A percentile compares a stretch with the other conserved stretches of the same genome.
Conservation (phyloP, 1,140 invertebrate genomes). For the Whitmania pigra region DNA sequence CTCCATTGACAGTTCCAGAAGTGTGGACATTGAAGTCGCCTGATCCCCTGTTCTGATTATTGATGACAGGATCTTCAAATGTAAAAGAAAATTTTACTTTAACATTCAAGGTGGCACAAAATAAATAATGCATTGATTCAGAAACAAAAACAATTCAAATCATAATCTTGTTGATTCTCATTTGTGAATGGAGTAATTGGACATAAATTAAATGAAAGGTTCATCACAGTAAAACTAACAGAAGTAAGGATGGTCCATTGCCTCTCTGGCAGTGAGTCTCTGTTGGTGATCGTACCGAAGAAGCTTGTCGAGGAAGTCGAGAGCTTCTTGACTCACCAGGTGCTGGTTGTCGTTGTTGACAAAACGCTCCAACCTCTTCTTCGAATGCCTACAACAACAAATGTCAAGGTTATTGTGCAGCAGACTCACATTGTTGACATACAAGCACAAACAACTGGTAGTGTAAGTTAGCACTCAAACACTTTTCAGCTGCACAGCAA, state of each 20-base stretch:
- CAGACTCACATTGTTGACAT: background rate
- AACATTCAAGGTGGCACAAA: no score
- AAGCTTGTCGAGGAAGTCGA: conserved; percentile 94
- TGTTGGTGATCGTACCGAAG: conserved; percentile 98
- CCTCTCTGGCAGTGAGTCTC: conserved; percentile 91
- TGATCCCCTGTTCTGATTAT: conserved; percentile 11
- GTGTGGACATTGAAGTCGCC: conserved; percentile 14
- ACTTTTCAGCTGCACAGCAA: no score
- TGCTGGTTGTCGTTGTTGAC: conserved; percentile 99
- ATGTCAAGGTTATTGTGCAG: background rate
- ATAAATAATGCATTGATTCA: background rate
- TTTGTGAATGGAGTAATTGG: background rate
- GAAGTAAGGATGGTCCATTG: conserved; percentile 99
- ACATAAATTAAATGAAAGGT: no score
- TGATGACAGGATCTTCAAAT: conserved; percentile 13
- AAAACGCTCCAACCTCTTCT: conserved; percentile 98
- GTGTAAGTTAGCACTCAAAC: no score
- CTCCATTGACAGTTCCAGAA: conserved; percentile 9
- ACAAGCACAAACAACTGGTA: no score
- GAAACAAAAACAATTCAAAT: background rate
- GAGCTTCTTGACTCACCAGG: conserved; percentile 89
- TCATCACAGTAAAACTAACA: conserved; percentile 44
- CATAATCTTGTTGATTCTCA: background rate
- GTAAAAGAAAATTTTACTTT: no score
- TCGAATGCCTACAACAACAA: conserved; percentile 65